A percentile compares a stretch with the other conserved stretches of the same genome.
Conservation (phyloP, 2,113 vertebrate genomes). For the Elanoides forficatus region DNA sequence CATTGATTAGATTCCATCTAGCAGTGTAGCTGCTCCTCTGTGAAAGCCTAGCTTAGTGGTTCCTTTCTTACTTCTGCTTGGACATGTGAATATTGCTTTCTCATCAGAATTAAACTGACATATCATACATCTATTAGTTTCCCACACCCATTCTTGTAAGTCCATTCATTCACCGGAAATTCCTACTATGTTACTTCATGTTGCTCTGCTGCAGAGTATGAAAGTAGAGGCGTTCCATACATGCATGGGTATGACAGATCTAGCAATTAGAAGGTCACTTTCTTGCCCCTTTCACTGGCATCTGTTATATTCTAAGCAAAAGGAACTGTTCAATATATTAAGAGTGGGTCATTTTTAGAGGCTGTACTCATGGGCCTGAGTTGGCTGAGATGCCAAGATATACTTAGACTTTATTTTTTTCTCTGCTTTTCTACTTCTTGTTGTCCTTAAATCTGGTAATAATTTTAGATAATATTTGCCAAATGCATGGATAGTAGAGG, state of each 20-base stretch:
- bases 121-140: background rate
- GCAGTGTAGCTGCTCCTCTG: conserved; percentile 2
- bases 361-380: background rate
- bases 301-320: background rate
- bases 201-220: background rate
- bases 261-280: background rate
- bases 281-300: background rate
- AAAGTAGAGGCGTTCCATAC: background rate
- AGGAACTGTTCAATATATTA: background rate
- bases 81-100: background rate
- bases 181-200: background rate
- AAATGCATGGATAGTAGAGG: background rate
- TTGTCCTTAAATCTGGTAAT: background rate
- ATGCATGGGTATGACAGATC: background rate
- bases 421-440: background rate
- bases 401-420: background rate
- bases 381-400: background rate
- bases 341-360: background rate
- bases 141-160: background rate
- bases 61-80: background rate
- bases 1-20: conserved; percentile 58
- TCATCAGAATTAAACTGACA: background rate
- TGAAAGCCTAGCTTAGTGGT: background rate
- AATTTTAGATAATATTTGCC: background rate
- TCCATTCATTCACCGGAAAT: background rate